Evolutionary conservation across 2,113 vertebrate species (phyloP), one percentile per base, ranked within the genome.

Genomic region (Corythaixoides concolor): DNA sequence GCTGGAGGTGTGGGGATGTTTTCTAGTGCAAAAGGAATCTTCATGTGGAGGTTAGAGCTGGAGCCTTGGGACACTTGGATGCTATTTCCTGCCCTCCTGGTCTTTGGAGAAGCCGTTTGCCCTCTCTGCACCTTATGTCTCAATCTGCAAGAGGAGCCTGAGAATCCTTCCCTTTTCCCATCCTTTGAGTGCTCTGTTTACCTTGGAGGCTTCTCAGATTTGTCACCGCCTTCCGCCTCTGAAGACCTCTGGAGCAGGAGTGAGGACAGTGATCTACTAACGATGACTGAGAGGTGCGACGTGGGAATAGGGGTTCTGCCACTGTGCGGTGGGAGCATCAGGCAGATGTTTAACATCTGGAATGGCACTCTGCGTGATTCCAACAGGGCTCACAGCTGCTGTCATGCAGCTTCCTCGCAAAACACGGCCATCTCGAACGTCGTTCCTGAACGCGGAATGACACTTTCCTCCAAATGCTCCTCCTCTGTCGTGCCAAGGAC

Each of bases 281-380:
- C 1, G 5, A 6, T 17, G 69, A 35, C 8, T 8, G 26, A 50
- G 21, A 15, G 59, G 39, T 15, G 74, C 69, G 8, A 32, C 0
- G 0, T 8, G 87, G 79, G 92, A 69, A 66, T 9, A n/a, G 12
- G 0, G 50, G 9, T 19, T 30, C 58, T 14, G 80, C 55, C 8
- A 23, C 59, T 30, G 37, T 5, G 43, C 2, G 2, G n/a, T 22
- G 47, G 64, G 23, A 89, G 67, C 86, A 8, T 3, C n/a, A 9
- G 74, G 35, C 75, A 89, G 93, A 83, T 80, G 81, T 84, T 67
- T 2, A 13, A 28, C 93, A 78, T 22, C 95, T 95, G 93, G 88
- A 75, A 8, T 0, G 1, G 11, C 30, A 0, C 41, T 39, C 2
- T 1, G 10, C 23, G 2, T 1, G 33, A 4, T 24, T 45, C 58